Evolutionary conservation across 2,113 vertebrate genomes (phyloP).

Genomic region (Carassius gibelio): DNA sequence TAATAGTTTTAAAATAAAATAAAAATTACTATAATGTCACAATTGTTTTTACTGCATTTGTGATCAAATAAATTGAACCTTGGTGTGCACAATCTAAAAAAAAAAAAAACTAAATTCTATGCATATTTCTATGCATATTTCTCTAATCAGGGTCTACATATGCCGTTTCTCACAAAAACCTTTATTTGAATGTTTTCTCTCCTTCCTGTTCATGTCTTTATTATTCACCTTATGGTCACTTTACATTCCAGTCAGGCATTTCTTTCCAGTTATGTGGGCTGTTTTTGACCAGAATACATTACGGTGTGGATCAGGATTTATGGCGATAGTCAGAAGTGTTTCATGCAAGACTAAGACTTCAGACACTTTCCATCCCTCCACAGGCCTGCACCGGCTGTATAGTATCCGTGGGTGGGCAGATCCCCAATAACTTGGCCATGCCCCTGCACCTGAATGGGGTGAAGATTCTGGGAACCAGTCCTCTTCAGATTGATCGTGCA

Average conservation of each 20-base stretch:
- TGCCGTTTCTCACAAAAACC: background rate
- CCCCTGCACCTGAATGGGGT: constrained; percentile 85
- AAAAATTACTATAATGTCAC: background rate
- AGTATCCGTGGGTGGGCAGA: constrained; percentile 93
- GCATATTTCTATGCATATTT: no score
- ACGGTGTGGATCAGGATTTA: background rate
- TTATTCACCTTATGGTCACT: background rate
- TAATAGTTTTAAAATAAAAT: no score
- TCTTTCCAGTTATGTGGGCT: background rate
- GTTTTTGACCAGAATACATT: background rate
- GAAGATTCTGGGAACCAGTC: constrained; percentile 88
- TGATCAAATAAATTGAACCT: background rate
- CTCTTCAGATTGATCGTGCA: constrained; percentile 85
- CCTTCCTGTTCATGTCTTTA: background rate
- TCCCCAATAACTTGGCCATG: constrained; percentile 91
- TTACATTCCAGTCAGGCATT: background rate
- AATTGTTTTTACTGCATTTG: background rate
- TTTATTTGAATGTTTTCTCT: background rate
- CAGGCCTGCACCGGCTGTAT: constrained; percentile 89
- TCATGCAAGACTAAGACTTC: background rate
- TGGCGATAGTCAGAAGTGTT: background rate
- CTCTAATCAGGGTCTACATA: no score
- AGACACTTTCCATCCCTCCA: constrained; percentile 8
- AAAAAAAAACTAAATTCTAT: background rate
- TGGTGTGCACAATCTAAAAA: background rate